These are phyloP conservation scores for Fregata magnificens DNA, from an alignment of 2,113 vertebrate species.

Conservation along the genomic window DNA sequence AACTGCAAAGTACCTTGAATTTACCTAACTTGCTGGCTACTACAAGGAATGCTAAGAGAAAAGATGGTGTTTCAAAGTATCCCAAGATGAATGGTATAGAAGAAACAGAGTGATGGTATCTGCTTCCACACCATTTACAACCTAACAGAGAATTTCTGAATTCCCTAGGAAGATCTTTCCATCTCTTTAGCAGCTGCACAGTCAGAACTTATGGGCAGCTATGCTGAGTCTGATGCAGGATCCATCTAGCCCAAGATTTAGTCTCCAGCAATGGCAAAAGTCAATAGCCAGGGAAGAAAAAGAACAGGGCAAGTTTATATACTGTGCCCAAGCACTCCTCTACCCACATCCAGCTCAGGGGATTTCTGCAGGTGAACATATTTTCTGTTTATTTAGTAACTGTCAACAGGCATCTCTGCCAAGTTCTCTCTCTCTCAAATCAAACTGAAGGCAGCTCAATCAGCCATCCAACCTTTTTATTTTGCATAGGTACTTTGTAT, in stretches of 20 bases:
- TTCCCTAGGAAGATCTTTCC: not conserved
- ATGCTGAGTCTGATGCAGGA: not conserved
- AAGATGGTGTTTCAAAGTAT: not conserved
- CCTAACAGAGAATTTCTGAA: not conserved
- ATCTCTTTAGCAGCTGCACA: not conserved
- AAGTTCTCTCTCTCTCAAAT: not conserved
- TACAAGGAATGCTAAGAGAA: not conserved
- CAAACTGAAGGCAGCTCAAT: not conserved
- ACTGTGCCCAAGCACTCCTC: not conserved
- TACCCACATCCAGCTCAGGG: not conserved
- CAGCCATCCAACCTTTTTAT: not conserved
- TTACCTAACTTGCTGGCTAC: not conserved
- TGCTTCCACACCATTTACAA: not conserved
- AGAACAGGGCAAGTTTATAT: not conserved
- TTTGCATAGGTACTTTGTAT: not conserved
- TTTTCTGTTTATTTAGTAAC: not conserved
- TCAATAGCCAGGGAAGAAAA: not conserved
- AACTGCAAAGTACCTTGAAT: not conserved
- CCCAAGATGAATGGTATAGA: not conserved
- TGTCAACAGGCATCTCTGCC: not conserved
- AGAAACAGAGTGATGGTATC: not conserved
- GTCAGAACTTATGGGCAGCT: not conserved
- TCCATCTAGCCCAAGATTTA: not conserved
- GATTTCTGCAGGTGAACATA: not conserved
- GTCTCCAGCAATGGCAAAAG: not conserved